A percentile compares a stretch with the other conserved stretches of the same genome.
Evolutionary conservation across 2,888 invertebrate species (phyloP).

Genomic region (Drosophila falleni): DNA sequence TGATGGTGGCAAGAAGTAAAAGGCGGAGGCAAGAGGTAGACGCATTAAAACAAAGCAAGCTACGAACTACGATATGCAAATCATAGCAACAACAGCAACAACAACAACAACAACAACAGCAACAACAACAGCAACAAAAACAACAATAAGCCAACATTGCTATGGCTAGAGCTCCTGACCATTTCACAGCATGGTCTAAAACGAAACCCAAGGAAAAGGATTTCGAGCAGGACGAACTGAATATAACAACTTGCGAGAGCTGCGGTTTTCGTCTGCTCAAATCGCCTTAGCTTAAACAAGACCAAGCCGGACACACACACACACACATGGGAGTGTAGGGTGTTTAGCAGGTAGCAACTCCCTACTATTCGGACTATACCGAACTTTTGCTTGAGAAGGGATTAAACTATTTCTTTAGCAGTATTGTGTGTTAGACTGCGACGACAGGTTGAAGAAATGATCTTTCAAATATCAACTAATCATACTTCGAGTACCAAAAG

Average conservation of each 20-base stretch:
- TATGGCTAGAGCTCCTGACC: conserved; percentile 41
- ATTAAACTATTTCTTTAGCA: conserved; percentile 52
- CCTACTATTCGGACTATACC: conserved; percentile 22
- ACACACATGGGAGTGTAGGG: conserved; percentile 28
- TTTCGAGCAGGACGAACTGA: conserved; percentile 64
- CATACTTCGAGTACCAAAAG: neutral
- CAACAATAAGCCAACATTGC: conserved; percentile 33
- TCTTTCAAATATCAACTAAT: conserved; percentile 12
- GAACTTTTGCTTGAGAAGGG: conserved; percentile 48
- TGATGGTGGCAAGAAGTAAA: conserved; percentile 24
- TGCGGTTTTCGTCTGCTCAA: conserved; percentile 75
- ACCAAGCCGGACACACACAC: conserved; percentile 48
- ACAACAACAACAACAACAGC: too few relatives aligned
- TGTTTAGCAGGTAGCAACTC: conserved; percentile 51
- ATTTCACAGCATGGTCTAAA: conserved; percentile 44
- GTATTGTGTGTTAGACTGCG: conserved; percentile 15
- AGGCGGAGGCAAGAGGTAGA: conserved; percentile 47
- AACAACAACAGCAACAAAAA: conserved; percentile 48
- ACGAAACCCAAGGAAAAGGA: conserved; percentile 65
- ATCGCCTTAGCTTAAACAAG: conserved; percentile 79
- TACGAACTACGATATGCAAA: conserved; percentile 76
- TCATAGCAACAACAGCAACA: conserved; percentile 68
- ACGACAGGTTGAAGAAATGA: conserved; percentile 14
- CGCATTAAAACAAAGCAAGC: conserved; percentile 79
- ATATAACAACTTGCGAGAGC: conserved; percentile 75